Percentiles rank a stretch among this genome's conserved stretches.
Conservation (phyloP, 2,888 invertebrate genomes). For the Plebejus melissa region DNA sequence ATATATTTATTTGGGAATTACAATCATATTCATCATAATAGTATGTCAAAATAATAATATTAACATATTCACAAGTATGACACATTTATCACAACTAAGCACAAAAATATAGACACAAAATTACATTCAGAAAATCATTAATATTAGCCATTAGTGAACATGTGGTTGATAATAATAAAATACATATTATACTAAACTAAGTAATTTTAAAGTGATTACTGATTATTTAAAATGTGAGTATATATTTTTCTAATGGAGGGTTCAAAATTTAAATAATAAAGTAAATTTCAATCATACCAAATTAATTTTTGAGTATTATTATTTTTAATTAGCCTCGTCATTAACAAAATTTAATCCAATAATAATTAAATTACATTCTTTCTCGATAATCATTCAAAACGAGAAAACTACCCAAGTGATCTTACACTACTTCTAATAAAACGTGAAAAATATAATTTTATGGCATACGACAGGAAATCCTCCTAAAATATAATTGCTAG, state of each 20-base stretch:
- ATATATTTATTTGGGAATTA: background rate
- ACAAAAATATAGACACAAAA: background rate
- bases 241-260: background rate
- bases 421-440: background rate
- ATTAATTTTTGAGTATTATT: background rate
- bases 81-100: background rate
- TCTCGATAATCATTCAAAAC: background rate
- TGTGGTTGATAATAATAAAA: background rate
- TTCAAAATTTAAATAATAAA: background rate
- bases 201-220: background rate
- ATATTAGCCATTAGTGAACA: background rate
- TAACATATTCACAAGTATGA: slow-evolving; percentile 12
- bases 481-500: background rate
- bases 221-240: background rate
- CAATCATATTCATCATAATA: background rate
- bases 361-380: too few relatives aligned
- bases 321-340: background rate
- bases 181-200: background rate
- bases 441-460: background rate
- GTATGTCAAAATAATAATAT: background rate
- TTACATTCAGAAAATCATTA: background rate
- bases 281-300: background rate
- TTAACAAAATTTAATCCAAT: too few relatives aligned
- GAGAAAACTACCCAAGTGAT: background rate
- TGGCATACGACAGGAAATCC: background rate